These are phyloP conservation scores for Scopus umbretta DNA, from an alignment of 2,113 vertebrate species.

Conservation along the genomic window DNA sequence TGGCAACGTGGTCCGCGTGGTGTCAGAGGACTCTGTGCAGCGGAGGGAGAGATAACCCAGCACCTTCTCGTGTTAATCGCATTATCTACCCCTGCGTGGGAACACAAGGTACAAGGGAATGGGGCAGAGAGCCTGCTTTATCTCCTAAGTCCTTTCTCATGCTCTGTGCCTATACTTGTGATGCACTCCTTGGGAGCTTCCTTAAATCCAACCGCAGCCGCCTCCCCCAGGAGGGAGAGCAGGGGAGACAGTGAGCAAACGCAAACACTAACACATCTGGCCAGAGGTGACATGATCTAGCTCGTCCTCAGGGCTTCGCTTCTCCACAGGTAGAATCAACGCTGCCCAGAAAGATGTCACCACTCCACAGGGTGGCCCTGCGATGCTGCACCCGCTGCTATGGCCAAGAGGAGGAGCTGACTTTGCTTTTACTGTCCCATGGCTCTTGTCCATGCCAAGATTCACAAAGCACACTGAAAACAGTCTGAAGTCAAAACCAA, in stretches of 20 bases:
- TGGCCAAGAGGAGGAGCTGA: neutral
- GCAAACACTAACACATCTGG: neutral
- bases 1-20: fast-evolving
- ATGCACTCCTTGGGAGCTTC: neutral
- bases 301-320: neutral
- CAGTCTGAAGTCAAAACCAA: neutral
- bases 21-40: neutral
- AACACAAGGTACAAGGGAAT: neutral
- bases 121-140: neutral
- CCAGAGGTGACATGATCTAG: neutral
- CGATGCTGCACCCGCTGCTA: neutral
- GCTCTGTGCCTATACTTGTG: neutral
- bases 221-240: neutral
- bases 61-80: neutral
- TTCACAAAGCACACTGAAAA: neutral
- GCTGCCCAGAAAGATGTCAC: neutral
- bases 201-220: neutral
- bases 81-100: neutral
- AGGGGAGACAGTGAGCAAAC: neutral
- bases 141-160: neutral
- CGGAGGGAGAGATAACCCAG: neutral
- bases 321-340: neutral
- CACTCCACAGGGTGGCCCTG: neutral
- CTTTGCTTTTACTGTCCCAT: neutral
- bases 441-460: neutral